Percentiles rank a stretch among this genome's conserved stretches.
These are phyloP conservation scores for Metacarcinus magister DNA, from an alignment of 2,888 invertebrate genomes.

Conservation along the genomic window DNA sequence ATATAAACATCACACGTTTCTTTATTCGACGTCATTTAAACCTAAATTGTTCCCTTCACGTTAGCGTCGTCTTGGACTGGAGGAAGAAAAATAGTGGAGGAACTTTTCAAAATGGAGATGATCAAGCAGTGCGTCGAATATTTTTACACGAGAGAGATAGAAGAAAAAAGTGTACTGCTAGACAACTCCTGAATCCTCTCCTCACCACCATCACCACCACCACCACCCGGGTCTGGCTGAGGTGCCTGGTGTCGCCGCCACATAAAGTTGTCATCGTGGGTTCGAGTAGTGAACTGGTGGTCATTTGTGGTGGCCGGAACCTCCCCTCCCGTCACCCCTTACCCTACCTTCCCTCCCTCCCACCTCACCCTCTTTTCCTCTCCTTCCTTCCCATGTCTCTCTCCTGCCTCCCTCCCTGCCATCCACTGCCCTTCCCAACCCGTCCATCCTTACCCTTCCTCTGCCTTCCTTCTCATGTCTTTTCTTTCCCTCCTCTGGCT, in stretches of 20 bases:
- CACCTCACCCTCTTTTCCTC: constrained; percentile 5
- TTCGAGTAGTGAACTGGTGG: constrained; percentile 45
- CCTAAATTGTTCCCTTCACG: not conserved
- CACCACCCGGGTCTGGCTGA: not conserved
- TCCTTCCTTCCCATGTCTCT: not conserved
- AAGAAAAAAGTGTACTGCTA: not conserved
- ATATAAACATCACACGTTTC: not conserved
- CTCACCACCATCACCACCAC: not conserved
- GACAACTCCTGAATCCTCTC: not conserved
- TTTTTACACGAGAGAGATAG: not conserved
- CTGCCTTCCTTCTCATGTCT: not conserved
- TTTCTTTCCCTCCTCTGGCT: not conserved
- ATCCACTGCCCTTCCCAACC: not conserved
- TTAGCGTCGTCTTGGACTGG: not conserved
- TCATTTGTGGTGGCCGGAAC: constrained; percentile 67
- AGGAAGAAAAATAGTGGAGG: not conserved
- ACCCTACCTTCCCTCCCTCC: not conserved
- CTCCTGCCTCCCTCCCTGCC: not conserved
- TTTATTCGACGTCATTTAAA: not conserved
- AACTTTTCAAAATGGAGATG: not conserved
- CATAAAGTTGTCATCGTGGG: constrained; percentile 70
- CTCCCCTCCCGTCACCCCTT: not conserved
- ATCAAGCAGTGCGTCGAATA: constrained; percentile 21
- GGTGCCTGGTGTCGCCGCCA: constrained; percentile 57
- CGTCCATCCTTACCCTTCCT: constrained; percentile 3